Evolutionary conservation across 2,888 invertebrate species (phyloP).

Genomic region (Heliconius hortense): DNA sequence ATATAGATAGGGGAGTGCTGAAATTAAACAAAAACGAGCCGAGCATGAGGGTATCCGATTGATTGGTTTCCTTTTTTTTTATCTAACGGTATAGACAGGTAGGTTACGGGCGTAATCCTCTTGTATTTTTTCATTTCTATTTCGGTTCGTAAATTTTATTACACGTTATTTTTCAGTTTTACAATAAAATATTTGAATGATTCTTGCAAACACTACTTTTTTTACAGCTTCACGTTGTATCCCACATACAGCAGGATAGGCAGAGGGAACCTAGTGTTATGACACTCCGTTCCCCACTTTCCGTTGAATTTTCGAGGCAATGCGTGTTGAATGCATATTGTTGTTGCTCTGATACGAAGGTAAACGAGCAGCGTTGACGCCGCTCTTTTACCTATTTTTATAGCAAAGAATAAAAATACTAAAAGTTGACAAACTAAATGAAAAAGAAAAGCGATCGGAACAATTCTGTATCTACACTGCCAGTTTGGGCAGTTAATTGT

Average conservation of each 20-base stretch:
- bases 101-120: constrained; percentile 41
- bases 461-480: constrained; percentile 44
- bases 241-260: no score
- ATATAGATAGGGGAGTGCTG: constrained; percentile 41
- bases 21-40: constrained; percentile 48
- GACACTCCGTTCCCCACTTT: no score
- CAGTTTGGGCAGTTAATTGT: constrained; percentile 58
- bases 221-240: no score
- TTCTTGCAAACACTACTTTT: neutral
- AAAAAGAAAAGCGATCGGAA: constrained; percentile 38
- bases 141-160: constrained; percentile 27
- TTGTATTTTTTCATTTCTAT: constrained; percentile 32
- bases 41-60: constrained; percentile 43
- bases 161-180: constrained; percentile 10
- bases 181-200: neutral
- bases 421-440: constrained; percentile 40
- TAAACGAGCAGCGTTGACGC: no score
- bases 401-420: neutral
- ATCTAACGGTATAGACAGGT: constrained; percentile 39
- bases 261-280: no score
- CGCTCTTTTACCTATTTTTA: no score
- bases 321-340: no score
- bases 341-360: no score
- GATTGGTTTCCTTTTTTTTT: constrained; percentile 45
- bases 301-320: no score